phyloP scores from a whole-genome alignment of 2,888 invertebrate species.

The Tachina lurida region DNA sequence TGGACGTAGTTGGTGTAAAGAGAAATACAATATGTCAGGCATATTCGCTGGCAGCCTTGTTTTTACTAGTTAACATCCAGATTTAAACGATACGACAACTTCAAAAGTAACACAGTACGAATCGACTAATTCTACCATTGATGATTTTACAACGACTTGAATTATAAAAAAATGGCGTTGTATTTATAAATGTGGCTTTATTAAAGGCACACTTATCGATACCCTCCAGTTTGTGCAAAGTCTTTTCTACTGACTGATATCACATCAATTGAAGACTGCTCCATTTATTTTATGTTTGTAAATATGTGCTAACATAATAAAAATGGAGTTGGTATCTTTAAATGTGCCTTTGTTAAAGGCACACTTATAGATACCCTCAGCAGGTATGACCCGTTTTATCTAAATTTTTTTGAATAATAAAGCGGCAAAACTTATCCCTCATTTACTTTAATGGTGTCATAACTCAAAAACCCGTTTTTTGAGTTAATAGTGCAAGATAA shows the following conservation, averaged over 20 bases:
- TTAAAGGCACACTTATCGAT: conserved; percentile 9
- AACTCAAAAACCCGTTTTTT: no score
- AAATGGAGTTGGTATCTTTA: not conserved
- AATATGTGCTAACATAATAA: not conserved
- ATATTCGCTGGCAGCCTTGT: no score
- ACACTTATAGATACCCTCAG: not conserved
- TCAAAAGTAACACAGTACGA: no score
- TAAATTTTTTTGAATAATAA: not conserved
- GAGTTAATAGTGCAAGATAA: no score
- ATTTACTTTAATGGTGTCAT: no score
- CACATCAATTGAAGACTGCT: not conserved
- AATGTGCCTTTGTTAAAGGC: conserved; percentile 21
- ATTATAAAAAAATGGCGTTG: not conserved
- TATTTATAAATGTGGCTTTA: conserved; percentile 24
- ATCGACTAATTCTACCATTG: no score
- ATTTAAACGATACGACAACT: no score
- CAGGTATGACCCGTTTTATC: not conserved
- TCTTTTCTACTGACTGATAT: not conserved
- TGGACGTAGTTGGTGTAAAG: no score
- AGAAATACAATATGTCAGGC: no score
- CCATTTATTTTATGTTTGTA: not conserved
- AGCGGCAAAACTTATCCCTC: no score
- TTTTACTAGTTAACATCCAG: no score
- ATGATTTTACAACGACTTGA: no score
- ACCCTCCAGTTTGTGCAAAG: not conserved